phyloP scores from a whole-genome alignment of 2,888 invertebrate genomes.

The Morpho helenor region DNA sequence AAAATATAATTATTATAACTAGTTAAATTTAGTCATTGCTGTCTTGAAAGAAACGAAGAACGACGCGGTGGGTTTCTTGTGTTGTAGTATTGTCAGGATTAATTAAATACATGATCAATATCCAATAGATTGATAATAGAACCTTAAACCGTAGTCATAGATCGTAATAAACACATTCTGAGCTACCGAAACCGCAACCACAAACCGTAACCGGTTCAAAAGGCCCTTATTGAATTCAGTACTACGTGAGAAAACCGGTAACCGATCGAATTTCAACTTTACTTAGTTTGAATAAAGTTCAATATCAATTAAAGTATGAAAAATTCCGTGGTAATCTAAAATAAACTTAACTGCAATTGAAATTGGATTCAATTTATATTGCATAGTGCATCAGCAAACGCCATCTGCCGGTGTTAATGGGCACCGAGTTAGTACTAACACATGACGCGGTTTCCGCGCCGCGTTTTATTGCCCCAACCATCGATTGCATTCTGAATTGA shows the following conservation, averaged over 20 bases:
- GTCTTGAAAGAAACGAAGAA: no score
- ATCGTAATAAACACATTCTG: conserved; percentile 19
- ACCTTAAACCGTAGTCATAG: conserved; percentile 13
- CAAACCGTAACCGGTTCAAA: conserved; percentile 22
- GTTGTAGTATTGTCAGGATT: neutral
- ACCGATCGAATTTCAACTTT: conserved; percentile 3
- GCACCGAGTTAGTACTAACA: conserved; percentile 11
- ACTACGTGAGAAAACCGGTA: neutral
- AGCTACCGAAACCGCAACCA: conserved; percentile 23
- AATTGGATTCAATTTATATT: conserved; percentile 13
- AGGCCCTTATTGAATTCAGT: conserved; percentile 26
- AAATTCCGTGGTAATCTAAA: neutral
- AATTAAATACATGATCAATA: neutral
- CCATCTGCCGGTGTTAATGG: conserved; percentile 23
- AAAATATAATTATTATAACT: no score
- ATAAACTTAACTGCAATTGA: conserved; percentile 5
- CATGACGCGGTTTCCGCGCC: conserved; percentile 7
- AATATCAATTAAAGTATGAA: neutral
- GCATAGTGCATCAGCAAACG: conserved; percentile 1
- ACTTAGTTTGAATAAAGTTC: neutral
- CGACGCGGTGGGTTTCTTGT: no score
- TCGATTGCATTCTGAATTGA: neutral
- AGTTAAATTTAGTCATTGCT: no score
- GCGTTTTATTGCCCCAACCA: conserved; percentile 20
- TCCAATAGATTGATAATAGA: conserved; percentile 1